Conservation (phyloP, 2,113 vertebrate genomes). For the Regulus satrapa region DNA sequence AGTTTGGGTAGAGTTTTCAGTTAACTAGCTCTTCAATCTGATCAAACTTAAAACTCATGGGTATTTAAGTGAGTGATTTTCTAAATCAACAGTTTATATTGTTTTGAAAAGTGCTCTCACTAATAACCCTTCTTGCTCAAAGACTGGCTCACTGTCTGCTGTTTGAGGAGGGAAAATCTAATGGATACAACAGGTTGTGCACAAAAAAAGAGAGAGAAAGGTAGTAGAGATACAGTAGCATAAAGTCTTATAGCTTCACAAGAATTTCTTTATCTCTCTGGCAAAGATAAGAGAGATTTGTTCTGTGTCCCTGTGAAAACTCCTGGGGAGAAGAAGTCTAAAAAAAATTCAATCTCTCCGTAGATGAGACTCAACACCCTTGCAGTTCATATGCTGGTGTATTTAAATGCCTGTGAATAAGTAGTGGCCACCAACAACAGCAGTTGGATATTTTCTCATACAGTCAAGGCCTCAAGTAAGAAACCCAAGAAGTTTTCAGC, state of each 20-base stretch:
- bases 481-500: not conserved
- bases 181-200: not conserved
- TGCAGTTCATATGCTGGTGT: rapidly evolving
- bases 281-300: not conserved
- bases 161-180: not conserved
- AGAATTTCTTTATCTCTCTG: not conserved
- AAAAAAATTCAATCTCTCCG: not conserved
- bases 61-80: not conserved
- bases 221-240: not conserved
- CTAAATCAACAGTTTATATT: not conserved
- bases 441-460: not conserved
- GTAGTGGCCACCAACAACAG: not conserved
- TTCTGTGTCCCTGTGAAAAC: not conserved
- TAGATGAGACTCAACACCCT: not conserved
- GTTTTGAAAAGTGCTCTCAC: not conserved
- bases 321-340: not conserved
- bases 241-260: not conserved
- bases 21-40: not conserved
- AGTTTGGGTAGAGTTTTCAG: not conserved
- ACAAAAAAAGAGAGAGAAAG: not conserved
- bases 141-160: not conserved
- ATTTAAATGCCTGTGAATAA: not conserved
- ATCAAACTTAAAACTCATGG: not conserved
- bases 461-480: not conserved
- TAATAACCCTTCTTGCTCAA: not conserved